Evolutionary conservation across 1,140 invertebrate species (phyloP).

Genomic region (Drosophila micromelanica): DNA sequence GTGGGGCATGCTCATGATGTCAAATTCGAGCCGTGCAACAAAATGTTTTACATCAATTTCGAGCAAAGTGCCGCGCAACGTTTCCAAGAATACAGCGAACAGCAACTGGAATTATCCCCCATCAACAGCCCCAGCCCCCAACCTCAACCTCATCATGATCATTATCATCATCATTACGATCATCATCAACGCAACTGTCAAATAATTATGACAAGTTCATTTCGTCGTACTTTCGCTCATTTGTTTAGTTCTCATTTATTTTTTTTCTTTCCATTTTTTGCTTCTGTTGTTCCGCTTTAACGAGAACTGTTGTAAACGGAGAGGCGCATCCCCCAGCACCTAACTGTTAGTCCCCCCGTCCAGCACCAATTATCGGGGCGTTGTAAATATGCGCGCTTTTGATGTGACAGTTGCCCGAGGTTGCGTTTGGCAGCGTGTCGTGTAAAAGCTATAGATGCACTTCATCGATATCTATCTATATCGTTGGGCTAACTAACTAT

Average conservation of each 20-base stretch:
- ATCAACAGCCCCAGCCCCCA: not conserved
- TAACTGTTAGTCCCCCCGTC: not conserved
- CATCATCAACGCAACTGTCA: conserved; percentile 73
- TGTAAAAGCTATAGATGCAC: conserved; percentile 33
- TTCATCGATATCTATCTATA: conserved; percentile 18
- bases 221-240: conserved; percentile 79
- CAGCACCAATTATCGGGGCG: conserved; percentile 73
- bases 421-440: conserved; percentile 31
- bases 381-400: conserved; percentile 73
- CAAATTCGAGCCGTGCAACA: conserved; percentile 26
- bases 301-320: conserved; percentile 70
- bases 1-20: conserved; percentile 26
- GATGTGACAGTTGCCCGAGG: conserved; percentile 69
- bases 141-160: not conserved
- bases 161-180: conserved; percentile 41
- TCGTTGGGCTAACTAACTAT: not conserved
- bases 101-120: conserved; percentile 14
- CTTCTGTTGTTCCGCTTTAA: conserved; percentile 54
- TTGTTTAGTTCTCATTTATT: conserved; percentile 59
- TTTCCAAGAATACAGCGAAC: conserved; percentile 36
- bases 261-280: conserved; percentile 31
- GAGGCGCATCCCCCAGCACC: conserved; percentile 10
- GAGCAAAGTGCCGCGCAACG: conserved; percentile 40
- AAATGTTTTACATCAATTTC: conserved; percentile 77
- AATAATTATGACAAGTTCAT: conserved; percentile 83